phyloP scores from a whole-genome alignment of 2,797 vertebrate genomes.

The Pseudochaenichthys georgianus region DNA sequence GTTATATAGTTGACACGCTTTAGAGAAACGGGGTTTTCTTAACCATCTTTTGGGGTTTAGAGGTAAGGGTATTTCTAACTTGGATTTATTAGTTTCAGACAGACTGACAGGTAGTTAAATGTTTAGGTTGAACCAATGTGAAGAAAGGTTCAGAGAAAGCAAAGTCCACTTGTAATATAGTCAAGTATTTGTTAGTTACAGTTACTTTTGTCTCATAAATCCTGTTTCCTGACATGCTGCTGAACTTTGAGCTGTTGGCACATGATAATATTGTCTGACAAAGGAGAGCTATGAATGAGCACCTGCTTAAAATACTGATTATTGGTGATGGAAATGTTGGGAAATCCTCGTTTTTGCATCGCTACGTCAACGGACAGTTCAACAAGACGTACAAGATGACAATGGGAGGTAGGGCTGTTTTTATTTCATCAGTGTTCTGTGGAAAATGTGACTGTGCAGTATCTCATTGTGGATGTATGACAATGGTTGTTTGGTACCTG shows the following conservation, averaged over 20 bases:
- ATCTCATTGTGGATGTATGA: neutral
- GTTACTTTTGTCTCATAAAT: neutral
- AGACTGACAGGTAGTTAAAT: neutral
- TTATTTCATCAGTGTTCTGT: too few species aligned
- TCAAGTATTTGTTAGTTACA: neutral
- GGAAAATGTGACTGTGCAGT: neutral
- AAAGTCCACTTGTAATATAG: neutral
- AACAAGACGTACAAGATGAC: conserved; percentile 89
- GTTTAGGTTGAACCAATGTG: neutral
- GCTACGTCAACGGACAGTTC: conserved; percentile 89
- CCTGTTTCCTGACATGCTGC: neutral
- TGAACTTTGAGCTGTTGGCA: conserved; percentile 39
- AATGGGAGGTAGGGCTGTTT: conserved; percentile 84
- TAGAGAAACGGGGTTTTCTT: neutral
- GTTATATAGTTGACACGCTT: neutral
- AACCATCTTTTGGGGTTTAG: neutral
- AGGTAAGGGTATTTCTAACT: neutral
- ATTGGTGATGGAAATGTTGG: conserved; percentile 89
- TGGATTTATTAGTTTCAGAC: neutral
- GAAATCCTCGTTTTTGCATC: conserved; percentile 89
- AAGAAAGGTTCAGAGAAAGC: neutral
- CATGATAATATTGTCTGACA: neutral
- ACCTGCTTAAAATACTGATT: conserved; percentile 90
- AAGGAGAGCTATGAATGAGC: conserved; percentile 71
- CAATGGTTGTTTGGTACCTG: too few species aligned